These are phyloP conservation scores for Pheosia gnoma DNA, from an alignment of 2,888 invertebrate species.

Conservation along the genomic window DNA sequence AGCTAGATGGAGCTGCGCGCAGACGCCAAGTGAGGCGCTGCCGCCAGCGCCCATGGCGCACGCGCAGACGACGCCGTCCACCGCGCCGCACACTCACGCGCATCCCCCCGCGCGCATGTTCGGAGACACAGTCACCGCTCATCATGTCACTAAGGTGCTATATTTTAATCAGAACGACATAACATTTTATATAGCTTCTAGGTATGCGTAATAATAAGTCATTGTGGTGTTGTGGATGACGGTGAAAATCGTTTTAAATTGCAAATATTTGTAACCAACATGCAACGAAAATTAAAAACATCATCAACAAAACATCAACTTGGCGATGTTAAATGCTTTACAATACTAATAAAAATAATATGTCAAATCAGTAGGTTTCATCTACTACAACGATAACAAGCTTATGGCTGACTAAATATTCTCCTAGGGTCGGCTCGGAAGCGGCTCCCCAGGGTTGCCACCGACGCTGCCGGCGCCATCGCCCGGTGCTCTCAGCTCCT, in stretches of 20 bases:
- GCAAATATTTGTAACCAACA: too few species aligned
- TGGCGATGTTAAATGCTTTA: too few species aligned
- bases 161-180: background rate
- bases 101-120: constrained; percentile 88
- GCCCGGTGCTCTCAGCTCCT: constrained; percentile 85
- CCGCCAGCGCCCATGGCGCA: constrained; percentile 78
- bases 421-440: constrained; percentile 72
- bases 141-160: constrained; percentile 72
- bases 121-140: constrained; percentile 86
- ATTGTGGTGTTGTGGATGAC: too few species aligned
- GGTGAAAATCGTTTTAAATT: too few species aligned
- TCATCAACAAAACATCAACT: too few species aligned
- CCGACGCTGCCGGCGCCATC: constrained; percentile 89
- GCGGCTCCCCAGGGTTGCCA: constrained; percentile 86
- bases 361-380: background rate
- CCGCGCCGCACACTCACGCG: constrained; percentile 71
- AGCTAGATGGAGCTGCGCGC: constrained; percentile 75
- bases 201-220: too few species aligned
- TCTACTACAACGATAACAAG: background rate
- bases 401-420: constrained; percentile 9
- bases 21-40: constrained; percentile 72
- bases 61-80: constrained; percentile 62
- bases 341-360: background rate
- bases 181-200: background rate
- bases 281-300: too few species aligned